Percentiles rank a stretch among this genome's conserved stretches.
Evolutionary conservation across 2,113 vertebrate genomes (phyloP).

Genomic region (Bostrychus sinensis): DNA sequence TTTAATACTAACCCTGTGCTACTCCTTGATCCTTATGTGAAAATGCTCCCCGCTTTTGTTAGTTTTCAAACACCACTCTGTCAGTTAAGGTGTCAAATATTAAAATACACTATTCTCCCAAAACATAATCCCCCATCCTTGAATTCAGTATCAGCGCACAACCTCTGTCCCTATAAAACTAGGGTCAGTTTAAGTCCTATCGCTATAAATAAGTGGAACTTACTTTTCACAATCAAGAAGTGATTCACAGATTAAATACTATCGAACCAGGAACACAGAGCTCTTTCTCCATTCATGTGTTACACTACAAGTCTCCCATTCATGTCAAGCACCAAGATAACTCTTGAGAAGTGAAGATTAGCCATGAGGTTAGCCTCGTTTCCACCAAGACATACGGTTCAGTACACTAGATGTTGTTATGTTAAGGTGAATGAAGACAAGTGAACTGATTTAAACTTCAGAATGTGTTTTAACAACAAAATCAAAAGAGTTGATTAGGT

Average conservation of each 20-base stretch:
- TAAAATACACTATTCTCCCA: constrained; percentile 20
- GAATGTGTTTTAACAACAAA: background rate
- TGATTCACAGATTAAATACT: constrained; percentile 59
- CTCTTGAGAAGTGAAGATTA: constrained; percentile 1
- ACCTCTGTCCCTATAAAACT: constrained; percentile 74
- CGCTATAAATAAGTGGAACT: constrained; percentile 39
- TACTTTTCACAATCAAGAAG: constrained; percentile 49
- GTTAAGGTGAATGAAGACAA: background rate
- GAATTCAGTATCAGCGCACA: constrained; percentile 25
- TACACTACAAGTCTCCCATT: constrained; percentile 9
- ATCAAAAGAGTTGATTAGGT: background rate
- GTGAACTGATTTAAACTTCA: too few species aligned
- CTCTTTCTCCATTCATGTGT: background rate
- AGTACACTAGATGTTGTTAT: background rate
- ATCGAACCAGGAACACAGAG: constrained; percentile 24
- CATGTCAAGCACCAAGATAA: constrained; percentile 36
- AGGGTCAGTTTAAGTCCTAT: constrained; percentile 46
- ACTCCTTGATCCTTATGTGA: constrained; percentile 5
- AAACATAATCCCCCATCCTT: constrained; percentile 25
- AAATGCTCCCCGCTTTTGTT: background rate
- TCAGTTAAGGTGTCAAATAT: constrained; percentile 10
- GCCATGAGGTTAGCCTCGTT: background rate
- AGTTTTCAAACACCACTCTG: background rate
- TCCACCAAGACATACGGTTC: background rate
- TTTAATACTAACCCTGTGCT: background rate